phyloP scores from a whole-genome alignment of 2,888 invertebrate genomes.

The Tachina grossa region DNA sequence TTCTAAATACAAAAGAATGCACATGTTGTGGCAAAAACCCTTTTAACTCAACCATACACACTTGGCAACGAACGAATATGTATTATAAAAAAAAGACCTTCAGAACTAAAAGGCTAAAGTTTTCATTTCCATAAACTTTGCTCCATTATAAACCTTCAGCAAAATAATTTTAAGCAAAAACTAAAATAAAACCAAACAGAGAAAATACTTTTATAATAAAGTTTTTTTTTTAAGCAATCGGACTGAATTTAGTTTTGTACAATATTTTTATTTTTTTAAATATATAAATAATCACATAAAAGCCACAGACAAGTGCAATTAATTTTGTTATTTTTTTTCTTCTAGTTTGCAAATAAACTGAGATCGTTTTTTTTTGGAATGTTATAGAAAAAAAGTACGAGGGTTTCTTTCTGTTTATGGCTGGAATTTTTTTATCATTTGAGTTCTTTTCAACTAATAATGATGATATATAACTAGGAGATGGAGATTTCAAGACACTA shows the following conservation, averaged over 20 bases:
- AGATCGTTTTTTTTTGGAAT: not conserved
- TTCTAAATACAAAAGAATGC: not conserved
- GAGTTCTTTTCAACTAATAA: no score
- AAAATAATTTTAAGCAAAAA: not conserved
- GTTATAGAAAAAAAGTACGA: not conserved
- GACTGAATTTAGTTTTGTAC: not conserved
- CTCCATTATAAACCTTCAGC: conserved; percentile 3
- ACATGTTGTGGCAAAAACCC: conserved; percentile 20
- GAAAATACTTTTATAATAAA: conserved; percentile 15
- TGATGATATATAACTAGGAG: no score
- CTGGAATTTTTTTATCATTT: no score
- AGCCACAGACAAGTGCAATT: not conserved
- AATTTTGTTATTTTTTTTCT: not conserved
- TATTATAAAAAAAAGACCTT: conserved; percentile 13
- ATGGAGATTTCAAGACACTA: no score
- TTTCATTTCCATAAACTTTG: conserved; percentile 25
- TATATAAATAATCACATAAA: not conserved
- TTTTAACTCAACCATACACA: not conserved
- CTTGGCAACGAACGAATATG: not conserved
- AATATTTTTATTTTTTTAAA: not conserved
- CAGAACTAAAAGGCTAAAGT: conserved; percentile 24
- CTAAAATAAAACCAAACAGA: conserved; percentile 6
- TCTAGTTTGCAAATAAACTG: not conserved
- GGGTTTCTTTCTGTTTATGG: no score
- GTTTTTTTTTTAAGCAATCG: conserved; percentile 31